Conservation (phyloP, 2,113 vertebrate species). For the Oriolus oriolus region DNA sequence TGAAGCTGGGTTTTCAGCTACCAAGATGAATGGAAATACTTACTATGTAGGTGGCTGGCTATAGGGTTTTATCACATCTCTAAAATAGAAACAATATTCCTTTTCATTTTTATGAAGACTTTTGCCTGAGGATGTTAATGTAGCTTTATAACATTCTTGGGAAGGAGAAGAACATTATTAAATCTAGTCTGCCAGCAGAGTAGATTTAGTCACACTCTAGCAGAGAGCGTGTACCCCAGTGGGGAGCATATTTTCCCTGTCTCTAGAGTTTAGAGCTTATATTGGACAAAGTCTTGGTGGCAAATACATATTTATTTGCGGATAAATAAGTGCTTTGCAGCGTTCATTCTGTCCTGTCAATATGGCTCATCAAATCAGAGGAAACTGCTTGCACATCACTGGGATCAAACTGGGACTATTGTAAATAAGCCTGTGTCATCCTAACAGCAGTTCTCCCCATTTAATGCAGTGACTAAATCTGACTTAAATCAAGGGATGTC, state of each 20-base stretch:
- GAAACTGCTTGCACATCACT: not conserved
- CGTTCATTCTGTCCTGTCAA: not conserved
- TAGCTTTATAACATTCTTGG: constrained; percentile 24
- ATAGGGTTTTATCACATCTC: constrained; percentile 7
- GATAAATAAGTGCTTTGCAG: not conserved
- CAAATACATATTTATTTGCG: not conserved
- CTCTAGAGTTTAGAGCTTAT: not conserved
- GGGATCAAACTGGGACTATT: not conserved
- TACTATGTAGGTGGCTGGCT: constrained; percentile 3
- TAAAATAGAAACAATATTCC: constrained; percentile 55
- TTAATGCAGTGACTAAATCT: not conserved
- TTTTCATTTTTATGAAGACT: constrained; percentile 46
- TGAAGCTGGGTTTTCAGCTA: not conserved
- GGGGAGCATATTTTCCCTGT: not conserved
- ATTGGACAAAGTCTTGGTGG: not conserved
- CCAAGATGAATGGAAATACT: not conserved
- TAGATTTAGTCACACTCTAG: constrained; percentile 6
- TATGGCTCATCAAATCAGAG: not conserved
- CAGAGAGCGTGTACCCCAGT: not conserved
- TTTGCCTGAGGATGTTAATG: constrained; percentile 55
- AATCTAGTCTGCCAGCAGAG: constrained; percentile 8
- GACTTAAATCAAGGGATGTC: not conserved
- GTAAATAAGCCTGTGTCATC: not conserved
- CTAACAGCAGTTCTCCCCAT: not conserved
- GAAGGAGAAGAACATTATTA: constrained; percentile 21